Conservation (phyloP, 64 coral and sea anemone genomes). For the Stichodactyla helianthus region DNA sequence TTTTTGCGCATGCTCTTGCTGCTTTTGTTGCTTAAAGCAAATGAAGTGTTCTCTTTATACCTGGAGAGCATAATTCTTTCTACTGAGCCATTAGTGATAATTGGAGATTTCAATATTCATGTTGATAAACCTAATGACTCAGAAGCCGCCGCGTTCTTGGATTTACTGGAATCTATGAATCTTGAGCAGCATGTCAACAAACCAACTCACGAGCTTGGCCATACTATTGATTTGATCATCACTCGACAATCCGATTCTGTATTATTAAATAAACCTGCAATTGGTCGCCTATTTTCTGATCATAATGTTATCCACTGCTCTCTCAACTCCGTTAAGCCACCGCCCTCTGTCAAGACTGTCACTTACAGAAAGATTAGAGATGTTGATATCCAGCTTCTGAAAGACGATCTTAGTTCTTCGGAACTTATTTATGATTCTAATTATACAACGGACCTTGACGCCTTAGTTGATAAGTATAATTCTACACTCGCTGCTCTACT, state of each 20-base stretch:
- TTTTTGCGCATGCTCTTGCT: no score
- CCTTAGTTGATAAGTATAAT: not conserved
- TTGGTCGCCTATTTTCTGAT: constrained; percentile 17
- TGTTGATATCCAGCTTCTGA: not conserved
- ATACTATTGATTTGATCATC: constrained; percentile 2
- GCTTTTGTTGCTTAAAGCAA: no score
- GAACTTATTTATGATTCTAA: not conserved
- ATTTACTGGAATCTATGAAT: constrained; percentile 17
- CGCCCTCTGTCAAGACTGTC: not conserved
- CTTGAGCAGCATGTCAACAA: constrained; percentile 1
- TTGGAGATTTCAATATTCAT: no score
- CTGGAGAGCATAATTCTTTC: constrained; percentile 28
- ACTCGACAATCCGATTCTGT: constrained; percentile 13
- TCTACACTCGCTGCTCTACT: not conserved
- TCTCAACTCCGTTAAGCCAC: constrained; percentile 12
- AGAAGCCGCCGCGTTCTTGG: no score
- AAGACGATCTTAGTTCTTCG: constrained; percentile 8
- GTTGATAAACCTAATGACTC: not conserved
- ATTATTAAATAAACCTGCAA: not conserved
- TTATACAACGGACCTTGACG: constrained; percentile 5
- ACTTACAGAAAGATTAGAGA: not conserved
- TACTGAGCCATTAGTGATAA: constrained; percentile 13
- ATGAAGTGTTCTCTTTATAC: not conserved
- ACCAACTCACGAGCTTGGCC: constrained; percentile 11
- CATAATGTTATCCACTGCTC: constrained; percentile 7